Evolutionary conservation across 2,888 invertebrate species (phyloP), one percentile per base, ranked within the genome.

Genomic region (Ptilodon capucinus): DNA sequence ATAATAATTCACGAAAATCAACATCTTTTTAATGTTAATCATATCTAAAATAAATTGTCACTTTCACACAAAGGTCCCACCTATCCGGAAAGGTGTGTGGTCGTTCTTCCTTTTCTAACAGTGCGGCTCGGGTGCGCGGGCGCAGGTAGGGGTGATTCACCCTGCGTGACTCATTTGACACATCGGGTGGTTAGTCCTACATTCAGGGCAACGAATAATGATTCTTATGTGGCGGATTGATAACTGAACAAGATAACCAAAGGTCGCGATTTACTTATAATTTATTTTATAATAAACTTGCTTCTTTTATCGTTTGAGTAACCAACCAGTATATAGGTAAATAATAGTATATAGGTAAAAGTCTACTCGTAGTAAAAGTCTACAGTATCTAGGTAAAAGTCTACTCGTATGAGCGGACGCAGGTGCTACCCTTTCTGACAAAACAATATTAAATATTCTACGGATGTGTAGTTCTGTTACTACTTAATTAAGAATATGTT

Each of bases 131-230:
- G 44, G 44, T 60, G 61, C 64, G 63, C 48, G 21, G 35, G 61
- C 62, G 68, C 77, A 76, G 77, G 77, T 77, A 77, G 64, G 58
- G 64, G 62, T 75, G 71, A 71, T 42, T 73, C 74, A 71, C 56
- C 60, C 58, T 53, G 54, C 54, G 48, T 61, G 64, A 62, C 55
- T 59, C 63, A 61, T 44, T 48, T 44, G 51, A 48, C 51, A 51
- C 57, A 56, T 51, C 42, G 35, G 17, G 11, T 17, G 35, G 17
- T 16, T 32, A 1, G 32, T 14, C 9, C 14, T 32, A 11, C 11
- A 11, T 35, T 17, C 35, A 17, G 8, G 16, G 17, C 14, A 17
- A 35, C 2, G 4, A 35, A 35, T 35, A 16, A 17, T 18, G 5
- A 16, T 35, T 35, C 35, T 17, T 35, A 18, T 35, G 32, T 14